These are phyloP conservation scores for Napeogenes sylphis DNA, from an alignment of 2,888 invertebrate genomes.

Conservation along the genomic window DNA sequence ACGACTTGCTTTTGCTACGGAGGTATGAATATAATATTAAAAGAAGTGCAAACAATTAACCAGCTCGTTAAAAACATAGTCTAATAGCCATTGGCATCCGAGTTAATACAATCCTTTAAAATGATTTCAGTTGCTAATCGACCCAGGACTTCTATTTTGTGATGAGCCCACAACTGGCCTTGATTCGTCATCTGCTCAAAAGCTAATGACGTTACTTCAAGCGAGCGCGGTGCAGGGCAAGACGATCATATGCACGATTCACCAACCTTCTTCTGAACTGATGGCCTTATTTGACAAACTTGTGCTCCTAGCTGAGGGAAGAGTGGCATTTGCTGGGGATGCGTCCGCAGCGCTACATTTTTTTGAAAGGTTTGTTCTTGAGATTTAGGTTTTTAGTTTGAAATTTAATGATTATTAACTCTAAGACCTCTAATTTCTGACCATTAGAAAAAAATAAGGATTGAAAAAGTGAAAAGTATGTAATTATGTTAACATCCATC, in stretches of 20 bases:
- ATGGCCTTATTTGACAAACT: slow-evolving; percentile 88
- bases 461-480: too few species aligned
- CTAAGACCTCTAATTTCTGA: too few species aligned
- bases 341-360: slow-evolving; percentile 65
- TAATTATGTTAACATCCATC: too few species aligned
- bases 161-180: slow-evolving; percentile 97
- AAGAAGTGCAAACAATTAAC: background rate
- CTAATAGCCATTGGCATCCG: too few species aligned
- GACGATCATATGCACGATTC: slow-evolving; percentile 94
- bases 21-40: slow-evolving; percentile 71
- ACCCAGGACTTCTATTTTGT: slow-evolving; percentile 94
- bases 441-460: too few species aligned
- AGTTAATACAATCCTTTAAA: too few species aligned
- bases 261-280: slow-evolving; percentile 93
- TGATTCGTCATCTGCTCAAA: slow-evolving; percentile 95
- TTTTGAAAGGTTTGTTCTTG: slow-evolving; percentile 78
- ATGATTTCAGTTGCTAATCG: slow-evolving; percentile 83
- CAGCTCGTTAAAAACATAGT: too few species aligned
- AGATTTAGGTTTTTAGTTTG: background rate
- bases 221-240: slow-evolving; percentile 85
- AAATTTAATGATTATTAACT: too few species aligned
- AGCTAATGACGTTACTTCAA: slow-evolving; percentile 84
- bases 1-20: slow-evolving; percentile 93
- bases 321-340: slow-evolving; percentile 89
- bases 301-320: slow-evolving; percentile 90